phyloP scores from a whole-genome alignment of 2,113 vertebrate species.

The Asarcornis scutulata region DNA sequence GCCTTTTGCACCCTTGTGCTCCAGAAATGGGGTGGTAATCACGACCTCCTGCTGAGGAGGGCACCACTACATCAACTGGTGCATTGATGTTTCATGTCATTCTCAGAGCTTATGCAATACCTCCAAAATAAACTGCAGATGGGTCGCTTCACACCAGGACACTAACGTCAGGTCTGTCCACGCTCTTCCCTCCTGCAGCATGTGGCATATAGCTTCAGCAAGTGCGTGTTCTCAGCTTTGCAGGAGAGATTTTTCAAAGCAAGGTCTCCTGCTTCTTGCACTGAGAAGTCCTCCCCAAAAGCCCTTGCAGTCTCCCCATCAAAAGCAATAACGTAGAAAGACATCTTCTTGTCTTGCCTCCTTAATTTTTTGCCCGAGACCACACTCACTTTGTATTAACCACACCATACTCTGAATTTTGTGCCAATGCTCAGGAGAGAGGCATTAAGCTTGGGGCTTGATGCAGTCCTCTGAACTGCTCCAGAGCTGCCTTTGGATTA shows the following conservation, averaged over 20 bases:
- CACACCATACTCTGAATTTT: background rate
- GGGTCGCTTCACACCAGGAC: background rate
- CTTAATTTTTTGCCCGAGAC: background rate
- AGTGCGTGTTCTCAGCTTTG: background rate
- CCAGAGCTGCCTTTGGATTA: background rate
- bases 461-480: background rate
- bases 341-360: background rate
- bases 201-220: background rate
- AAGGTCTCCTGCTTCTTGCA: background rate
- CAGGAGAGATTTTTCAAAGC: background rate
- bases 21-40: background rate
- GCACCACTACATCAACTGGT: background rate
- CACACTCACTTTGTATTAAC: accelerated
- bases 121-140: background rate
- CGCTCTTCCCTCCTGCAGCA: background rate
- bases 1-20: background rate
- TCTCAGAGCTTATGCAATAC: background rate
- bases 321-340: background rate
- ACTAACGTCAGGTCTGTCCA: background rate
- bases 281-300: background rate
- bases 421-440: background rate
- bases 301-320: background rate
- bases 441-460: background rate
- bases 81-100: background rate
- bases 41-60: background rate